These are phyloP conservation scores for Stictonetta naevosa DNA, from an alignment of 2,113 vertebrate species.

Conservation along the genomic window DNA sequence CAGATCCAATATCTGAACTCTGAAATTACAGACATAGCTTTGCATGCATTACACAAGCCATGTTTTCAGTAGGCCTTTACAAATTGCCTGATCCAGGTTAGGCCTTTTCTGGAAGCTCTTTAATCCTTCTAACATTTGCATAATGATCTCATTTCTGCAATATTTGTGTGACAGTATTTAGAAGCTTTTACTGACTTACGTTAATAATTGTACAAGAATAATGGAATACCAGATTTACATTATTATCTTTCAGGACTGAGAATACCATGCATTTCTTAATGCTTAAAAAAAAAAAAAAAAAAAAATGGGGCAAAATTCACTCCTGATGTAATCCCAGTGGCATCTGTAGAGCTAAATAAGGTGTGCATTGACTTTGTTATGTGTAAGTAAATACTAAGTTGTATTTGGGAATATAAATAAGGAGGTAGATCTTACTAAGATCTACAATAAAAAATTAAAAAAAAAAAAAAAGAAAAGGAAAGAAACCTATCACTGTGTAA, in stretches of 20 bases:
- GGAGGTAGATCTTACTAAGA: not conserved
- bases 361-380: not conserved
- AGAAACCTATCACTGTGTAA: not conserved
- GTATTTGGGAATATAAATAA: not conserved
- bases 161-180: constrained; percentile 6
- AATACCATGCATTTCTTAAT: not conserved
- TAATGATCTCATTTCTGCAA: constrained; percentile 26
- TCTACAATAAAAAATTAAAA: not conserved
- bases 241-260: not conserved
- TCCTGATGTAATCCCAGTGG: not conserved
- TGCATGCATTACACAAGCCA: not conserved
- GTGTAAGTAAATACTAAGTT: not conserved
- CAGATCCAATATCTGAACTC: not conserved
- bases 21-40: not conserved
- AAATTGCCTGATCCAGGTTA: constrained; percentile 46
- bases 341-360: not conserved
- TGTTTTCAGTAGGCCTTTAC: constrained; percentile 7
- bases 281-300: constrained; percentile 6
- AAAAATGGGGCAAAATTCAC: not conserved
- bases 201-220: constrained; percentile 29
- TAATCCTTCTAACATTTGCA: constrained; percentile 50
- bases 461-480: too few relatives aligned
- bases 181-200: constrained; percentile 11
- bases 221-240: not conserved
- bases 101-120: constrained; percentile 39